These are phyloP conservation scores for Teleopsis dalmanni DNA, from an alignment of 1,140 invertebrate genomes.

Conservation along the genomic window DNA sequence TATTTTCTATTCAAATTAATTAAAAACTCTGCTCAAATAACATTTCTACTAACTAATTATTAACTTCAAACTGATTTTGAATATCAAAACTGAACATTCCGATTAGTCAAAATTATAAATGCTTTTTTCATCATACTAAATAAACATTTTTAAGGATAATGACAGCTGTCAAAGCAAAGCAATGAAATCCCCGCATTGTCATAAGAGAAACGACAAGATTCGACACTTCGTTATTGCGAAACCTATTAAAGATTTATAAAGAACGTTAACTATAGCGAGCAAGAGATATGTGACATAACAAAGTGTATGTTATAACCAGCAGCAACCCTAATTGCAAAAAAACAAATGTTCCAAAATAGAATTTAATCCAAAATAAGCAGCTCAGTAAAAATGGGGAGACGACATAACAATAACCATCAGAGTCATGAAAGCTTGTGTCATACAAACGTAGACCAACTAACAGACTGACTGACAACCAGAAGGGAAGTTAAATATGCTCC, in stretches of 20 bases:
- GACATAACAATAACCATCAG: not conserved
- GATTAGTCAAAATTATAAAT: too few species aligned
- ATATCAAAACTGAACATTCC: too few species aligned
- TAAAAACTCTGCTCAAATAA: too few species aligned
- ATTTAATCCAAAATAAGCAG: not conserved
- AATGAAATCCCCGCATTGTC: not conserved
- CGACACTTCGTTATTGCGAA: not conserved
- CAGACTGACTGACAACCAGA: too few species aligned
- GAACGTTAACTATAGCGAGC: not conserved
- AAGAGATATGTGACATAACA: not conserved
- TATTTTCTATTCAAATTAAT: too few species aligned
- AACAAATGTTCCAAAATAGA: not conserved
- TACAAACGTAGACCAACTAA: too few species aligned
- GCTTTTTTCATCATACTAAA: too few species aligned
- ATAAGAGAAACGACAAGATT: not conserved
- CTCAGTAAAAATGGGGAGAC: not conserved
- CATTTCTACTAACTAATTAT: too few species aligned
- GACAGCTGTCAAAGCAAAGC: constrained; percentile 8
- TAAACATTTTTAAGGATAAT: too few species aligned
- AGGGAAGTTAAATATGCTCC: not conserved
- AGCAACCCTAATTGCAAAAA: not conserved
- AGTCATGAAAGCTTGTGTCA: too few species aligned
- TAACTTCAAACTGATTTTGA: too few species aligned
- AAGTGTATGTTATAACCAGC: not conserved
- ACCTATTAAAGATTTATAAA: not conserved